Percentiles rank a stretch among this genome's conserved stretches.
Evolutionary conservation across 2,797 vertebrate genomes (phyloP).

Genomic region (Centropyge bicolor): DNA sequence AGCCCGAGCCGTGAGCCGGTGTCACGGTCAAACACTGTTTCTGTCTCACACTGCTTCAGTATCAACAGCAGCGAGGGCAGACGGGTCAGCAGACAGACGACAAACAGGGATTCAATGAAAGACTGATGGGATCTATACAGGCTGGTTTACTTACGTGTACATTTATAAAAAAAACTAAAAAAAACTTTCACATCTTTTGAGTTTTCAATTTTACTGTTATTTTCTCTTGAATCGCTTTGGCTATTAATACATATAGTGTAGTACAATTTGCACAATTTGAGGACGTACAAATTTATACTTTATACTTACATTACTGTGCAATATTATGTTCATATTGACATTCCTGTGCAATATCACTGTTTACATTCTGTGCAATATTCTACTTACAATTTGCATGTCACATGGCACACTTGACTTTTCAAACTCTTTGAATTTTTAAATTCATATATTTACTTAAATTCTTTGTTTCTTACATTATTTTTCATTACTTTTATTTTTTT

Average conservation of each 20-base stretch:
- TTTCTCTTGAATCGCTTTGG: background rate
- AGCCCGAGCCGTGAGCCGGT: conserved; percentile 21
- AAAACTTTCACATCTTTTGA: background rate
- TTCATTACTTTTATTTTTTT: too few relatives aligned
- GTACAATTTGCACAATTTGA: background rate
- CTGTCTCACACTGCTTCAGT: conserved; percentile 2
- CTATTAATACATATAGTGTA: background rate
- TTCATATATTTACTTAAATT: too few relatives aligned
- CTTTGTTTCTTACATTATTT: too few relatives aligned
- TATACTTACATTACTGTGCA: too few relatives aligned
- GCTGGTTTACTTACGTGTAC: background rate
- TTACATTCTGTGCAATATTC: too few relatives aligned
- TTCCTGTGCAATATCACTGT: too few relatives aligned
- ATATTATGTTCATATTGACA: too few relatives aligned
- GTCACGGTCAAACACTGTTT: conserved; percentile 21
- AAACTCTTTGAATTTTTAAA: too few relatives aligned
- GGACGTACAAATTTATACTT: too few relatives aligned
- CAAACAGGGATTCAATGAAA: background rate
- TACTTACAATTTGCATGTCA: too few relatives aligned
- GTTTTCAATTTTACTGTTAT: background rate
- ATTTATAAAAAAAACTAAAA: background rate
- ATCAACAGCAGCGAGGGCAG: conserved; percentile 3
- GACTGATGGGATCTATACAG: background rate
- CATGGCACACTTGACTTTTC: too few relatives aligned
- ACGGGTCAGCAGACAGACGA: background rate